Evolutionary conservation across 2,888 invertebrate species (phyloP), one percentile per base, ranked within the genome.

Genomic region (Drosophila hamatofila): DNA sequence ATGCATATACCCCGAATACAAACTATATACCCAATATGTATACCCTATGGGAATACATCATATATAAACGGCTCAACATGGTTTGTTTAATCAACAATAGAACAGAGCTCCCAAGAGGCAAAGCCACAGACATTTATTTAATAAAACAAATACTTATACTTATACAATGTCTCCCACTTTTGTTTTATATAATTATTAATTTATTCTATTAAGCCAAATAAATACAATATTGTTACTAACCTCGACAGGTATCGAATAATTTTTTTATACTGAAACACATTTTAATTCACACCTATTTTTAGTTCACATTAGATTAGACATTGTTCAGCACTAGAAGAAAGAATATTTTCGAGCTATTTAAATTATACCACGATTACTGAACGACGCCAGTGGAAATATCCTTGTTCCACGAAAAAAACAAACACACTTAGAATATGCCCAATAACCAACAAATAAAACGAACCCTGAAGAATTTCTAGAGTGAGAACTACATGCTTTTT

Each of bases 361-460:
- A 49, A 33, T 7, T 30, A 33, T 14, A 21, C 16, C 8, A 16
- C 11, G 9, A 5, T 25, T 25, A 5, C 2, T 9, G 25, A 5
- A 16, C 46, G 46, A n/a, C 9, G 7, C 30, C 30, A 21, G 14
- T 33, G 27, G 14, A 37, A 74, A 33, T 75, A 66, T 1, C 35
- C 18, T 6, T 75, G 68, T 39, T 90, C 90, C 0, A 72, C 35
- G 8, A 44, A 11, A 74, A 91, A 91, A 5, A 72, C 85, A 11
- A 83, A 5, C 5, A 75, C 27, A 54, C 90, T 91, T 0, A 83
- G 4, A 7, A 71, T 18, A 27, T 90, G 84, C 0, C 92, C 92
- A 55, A 88, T 78, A 3, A 84, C 16, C 92, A 91, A 92, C 3
- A 92, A 67, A 78, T 90, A 92, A 42, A 92, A 92, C 3, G 91